Base-by-base conservation (phyloP, 2,113 vertebrate genomes). In the Corythoichthys haematopterus region DNA sequence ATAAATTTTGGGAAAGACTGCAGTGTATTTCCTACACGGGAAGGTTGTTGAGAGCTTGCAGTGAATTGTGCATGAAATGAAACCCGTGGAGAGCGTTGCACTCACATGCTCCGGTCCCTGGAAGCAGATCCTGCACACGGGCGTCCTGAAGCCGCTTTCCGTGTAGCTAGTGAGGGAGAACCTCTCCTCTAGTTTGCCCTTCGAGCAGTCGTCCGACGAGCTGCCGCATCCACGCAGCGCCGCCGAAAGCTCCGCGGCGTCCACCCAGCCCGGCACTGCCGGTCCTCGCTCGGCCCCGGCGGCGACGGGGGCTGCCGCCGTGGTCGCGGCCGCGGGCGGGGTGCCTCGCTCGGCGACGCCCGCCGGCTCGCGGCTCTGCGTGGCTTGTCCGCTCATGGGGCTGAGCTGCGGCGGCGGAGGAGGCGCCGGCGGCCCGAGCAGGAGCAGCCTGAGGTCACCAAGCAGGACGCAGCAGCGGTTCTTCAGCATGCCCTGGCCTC, bases 121-220 rank as follows among this genome's bases (percentile, higher is more conserved):
- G 90, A 99, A 99, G 86, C 97, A 99, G 91, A 99, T 99, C 86
- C 97, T 94, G 88, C 96, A 99, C 83, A 97, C 91, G 0, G 96
- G 97, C 20, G 96, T 95, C 87, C 94, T 92, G 90, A 96, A 94
- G 66, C 96, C 96, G 82, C 96, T 98, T 83, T 96, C 96, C 70
- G 94, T 89, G 84, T 94, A 97, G 89, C 96, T 98, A 85, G 92
- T 94, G 78, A 98, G 90, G 45, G 97, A 99, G 84, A 93, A 95
- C 68, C 95, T 83, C 79, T 99, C 96, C 82, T 97, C 97, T 76
- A 87, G 85, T 86, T 96, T 95, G 79, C 91, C 93, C 87, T 95
- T 98, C 72, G 93, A 93, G 86, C 95, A 94, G 84, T 96, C 95
- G 68, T 96, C 94, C 13, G 94, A 94, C 47, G 95, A 95, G 88